Evolutionary conservation across 2,113 vertebrate species (phyloP), one percentile per base, ranked within the genome.

Genomic region (Mesembrinibis cayennensis): DNA sequence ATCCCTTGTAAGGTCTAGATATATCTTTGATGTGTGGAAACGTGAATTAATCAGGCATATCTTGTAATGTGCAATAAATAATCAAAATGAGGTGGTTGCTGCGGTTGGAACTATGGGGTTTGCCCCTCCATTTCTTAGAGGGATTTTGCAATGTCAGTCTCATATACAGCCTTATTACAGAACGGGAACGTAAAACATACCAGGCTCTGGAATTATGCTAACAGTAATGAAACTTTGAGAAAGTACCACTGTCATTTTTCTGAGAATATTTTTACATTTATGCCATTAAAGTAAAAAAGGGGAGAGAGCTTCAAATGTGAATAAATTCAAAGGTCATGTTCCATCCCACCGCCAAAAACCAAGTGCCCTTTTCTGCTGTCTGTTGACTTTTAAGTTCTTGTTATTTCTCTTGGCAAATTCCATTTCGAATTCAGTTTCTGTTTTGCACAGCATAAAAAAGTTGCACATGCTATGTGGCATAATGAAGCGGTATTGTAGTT

Each of bases 381-480:
- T 90, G 83, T 84, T 95, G 87, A 96, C 89, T 97, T 95, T 89
- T 90, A 87, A 89, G 63, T 92, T 95, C 85, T 88, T 93, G 66
- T 45, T 95, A 88, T 90, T 94, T 86, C 93, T 97, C 78, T 89
- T 82, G 89, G 86, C 89, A 87, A 96, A 96, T 91, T 92, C 61
- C 40, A 91, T 78, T 97, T 94, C 3, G 1, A 89, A 84, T 89
- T 93, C 76, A 45, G 45, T 61, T 76, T 85, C 83, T 93, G 72
- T 91, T 96, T 95, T 56, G 53, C 58, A 84, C n/a, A 71, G 83
- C 69, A 65, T n/a, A 76, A 92, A 92, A 87, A 74, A 49, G 53
- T 27, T 69, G 40, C 65, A 82, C 40, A 78, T 91, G 53, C 15
- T 63, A 16, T 79, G 66, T 69, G 80, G 77, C 34, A 47, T 89